Evolutionary conservation across 92 coral and sea anemone species (phyloP), one percentile per base, ranked within the genome.

Genomic region (Phenganax subtilis): DNA sequence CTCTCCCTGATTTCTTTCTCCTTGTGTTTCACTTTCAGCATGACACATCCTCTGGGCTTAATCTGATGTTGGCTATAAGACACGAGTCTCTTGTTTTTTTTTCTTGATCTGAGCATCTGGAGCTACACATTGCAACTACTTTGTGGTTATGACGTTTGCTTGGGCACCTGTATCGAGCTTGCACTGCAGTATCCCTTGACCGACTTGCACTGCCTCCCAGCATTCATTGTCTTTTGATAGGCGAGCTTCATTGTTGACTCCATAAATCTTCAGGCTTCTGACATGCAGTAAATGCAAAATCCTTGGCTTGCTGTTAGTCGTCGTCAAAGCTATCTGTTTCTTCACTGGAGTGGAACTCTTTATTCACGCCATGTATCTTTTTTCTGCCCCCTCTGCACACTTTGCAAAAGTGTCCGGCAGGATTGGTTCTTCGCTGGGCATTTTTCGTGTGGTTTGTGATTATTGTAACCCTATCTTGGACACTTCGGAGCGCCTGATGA

Each of bases 51-150:
- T 37, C 54, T 80, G 51, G 89, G 88, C 31, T 75, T 73, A 14
- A 85, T 88, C 53, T 76, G 84, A 67, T 88, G 89, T 72, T 81
- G 86, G 55, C 89, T 80, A 61, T 80, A 81, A 27, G 81, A 88
- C 55, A 90, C 88, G 16, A 88, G 82, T 53, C 70, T 83, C 70
- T 87, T 17, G 73, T 71, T 81, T 57, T 87, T 90, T 82, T 75
- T 70, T 20, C 83, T 85, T 90, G 79, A 90, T 73, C 64, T 55
- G 82, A 54, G 89, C 81, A 10, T 79, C 72, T 28, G 86, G 84
- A 29, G 90, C 89, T 72, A 75, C 76, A 73, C 71, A 62, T 78
- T 65, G 75, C 10, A 90, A 82, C 63, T 87, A 88, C 27, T 60
- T 74, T 59, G 83, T 51, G 57, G 68, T 87, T 16, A 84, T 76